Evolutionary conservation across 1,140 invertebrate genomes (phyloP).

Genomic region (Euglossa dilemma): DNA sequence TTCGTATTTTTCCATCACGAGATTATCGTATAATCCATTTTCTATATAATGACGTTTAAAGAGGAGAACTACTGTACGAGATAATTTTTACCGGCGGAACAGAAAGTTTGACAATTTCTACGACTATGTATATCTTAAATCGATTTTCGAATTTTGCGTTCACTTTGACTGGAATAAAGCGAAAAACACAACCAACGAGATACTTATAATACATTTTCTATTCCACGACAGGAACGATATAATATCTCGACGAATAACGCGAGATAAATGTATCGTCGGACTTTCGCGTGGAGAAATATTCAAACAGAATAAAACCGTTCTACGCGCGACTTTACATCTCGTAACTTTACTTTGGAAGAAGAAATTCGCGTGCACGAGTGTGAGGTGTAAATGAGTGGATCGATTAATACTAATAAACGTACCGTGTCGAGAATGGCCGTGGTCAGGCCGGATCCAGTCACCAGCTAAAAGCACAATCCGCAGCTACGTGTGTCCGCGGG

Average conservation of each 20-base stretch:
- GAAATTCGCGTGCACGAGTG: not conserved
- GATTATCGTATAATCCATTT: not conserved
- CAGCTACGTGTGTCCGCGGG: slow-evolving; percentile 57
- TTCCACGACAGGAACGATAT: no score
- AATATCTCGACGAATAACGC: not conserved
- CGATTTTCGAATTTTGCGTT: not conserved
- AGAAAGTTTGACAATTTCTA: not conserved
- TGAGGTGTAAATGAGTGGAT: not conserved
- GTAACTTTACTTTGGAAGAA: not conserved
- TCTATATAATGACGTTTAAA: not conserved
- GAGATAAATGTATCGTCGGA: not conserved
- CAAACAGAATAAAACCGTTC: no score
- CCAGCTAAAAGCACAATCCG: slow-evolving; percentile 79
- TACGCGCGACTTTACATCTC: not conserved
- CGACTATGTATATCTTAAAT: not conserved
- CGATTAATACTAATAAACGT: slow-evolving; percentile 63
- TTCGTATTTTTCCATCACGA: not conserved
- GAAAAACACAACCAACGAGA: not conserved
- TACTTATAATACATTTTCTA: no score
- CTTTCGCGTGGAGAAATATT: no score
- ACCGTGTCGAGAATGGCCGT: slow-evolving; percentile 83
- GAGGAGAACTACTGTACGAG: no score
- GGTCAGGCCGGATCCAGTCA: slow-evolving; percentile 82
- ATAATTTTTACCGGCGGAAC: slow-evolving; percentile 3
- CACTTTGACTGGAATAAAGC: no score